Evolutionary conservation across 1,140 invertebrate genomes (phyloP), one percentile per base, ranked within the genome.

Genomic region (Trichoplusia ni): DNA sequence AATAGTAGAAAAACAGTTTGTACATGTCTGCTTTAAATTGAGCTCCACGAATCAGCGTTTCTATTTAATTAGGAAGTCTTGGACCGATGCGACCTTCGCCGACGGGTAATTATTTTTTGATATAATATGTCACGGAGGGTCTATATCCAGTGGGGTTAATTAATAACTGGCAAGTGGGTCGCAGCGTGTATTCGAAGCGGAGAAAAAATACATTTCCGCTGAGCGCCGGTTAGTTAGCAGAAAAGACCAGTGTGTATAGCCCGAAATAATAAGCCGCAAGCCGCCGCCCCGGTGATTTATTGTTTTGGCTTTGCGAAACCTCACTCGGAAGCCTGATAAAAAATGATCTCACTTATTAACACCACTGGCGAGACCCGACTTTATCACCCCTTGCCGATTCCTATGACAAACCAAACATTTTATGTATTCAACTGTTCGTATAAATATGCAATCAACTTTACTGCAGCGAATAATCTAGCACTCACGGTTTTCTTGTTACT

Each of bases 331-430:
- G 75, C 67, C 67, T 79, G 76, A 73, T 87, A 87, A 86, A 87
- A 87, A 87, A 87, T 87, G 82, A 87, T 87, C 82, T 73, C 72
- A 77, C 81, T 86, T 87, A 87, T 86, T 87, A 84, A 85, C 77
- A 81, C 72, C 69, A 72, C 75, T 62, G 70, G 67, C 67, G 70
- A 68, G 69, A 75, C 65, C 72, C 72, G 73, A 74, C 75, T 79
- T 80, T 79, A 85, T 83, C 83, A 77, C 68, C 67, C 69, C 75
- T 67, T 69, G 61, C 68, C 71, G 54, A 78, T 77, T 63, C 46
- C 38, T 60, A 16, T 42, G 37, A 60, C 40, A 60, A 29, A 42
- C 56, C 54, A 42, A 58, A 58, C 38, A 58, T 42, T 42, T 58
- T 58, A 58, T 66, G n/a, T n/a, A 47, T 42, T 67, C 56, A 25